phyloP scores from a whole-genome alignment of 2,113 vertebrate genomes.

The Carettochelys insculpta region DNA sequence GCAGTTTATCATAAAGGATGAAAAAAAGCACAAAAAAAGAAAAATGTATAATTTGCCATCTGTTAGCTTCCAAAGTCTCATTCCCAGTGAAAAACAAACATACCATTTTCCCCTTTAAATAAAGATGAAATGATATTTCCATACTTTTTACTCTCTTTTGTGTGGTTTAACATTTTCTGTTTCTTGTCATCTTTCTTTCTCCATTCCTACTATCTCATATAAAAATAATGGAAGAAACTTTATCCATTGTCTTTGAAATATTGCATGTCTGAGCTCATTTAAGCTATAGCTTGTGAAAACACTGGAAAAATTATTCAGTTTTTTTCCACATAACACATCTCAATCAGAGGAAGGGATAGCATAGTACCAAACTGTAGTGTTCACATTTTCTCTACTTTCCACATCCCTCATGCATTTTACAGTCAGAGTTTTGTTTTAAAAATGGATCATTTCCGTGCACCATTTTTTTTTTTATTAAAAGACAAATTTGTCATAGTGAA shows the following conservation, averaged over 20 bases:
- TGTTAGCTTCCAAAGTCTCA: neutral
- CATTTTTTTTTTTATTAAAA: neutral
- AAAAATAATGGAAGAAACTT: neutral
- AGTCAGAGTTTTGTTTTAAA: neutral
- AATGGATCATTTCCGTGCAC: fast-evolving
- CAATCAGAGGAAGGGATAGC: neutral
- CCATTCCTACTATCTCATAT: neutral
- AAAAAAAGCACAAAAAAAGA: neutral
- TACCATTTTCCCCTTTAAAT: neutral
- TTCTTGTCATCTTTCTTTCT: neutral
- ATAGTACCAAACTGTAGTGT: neutral
- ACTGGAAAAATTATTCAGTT: neutral
- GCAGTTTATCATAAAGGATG: neutral
- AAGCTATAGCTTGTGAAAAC: neutral
- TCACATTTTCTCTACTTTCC: neutral
- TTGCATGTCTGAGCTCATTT: neutral
- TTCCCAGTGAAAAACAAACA: neutral
- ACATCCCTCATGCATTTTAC: neutral
- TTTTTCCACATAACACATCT: neutral
- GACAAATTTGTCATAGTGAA: neutral
- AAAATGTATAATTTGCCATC: neutral
- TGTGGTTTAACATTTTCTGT: neutral
- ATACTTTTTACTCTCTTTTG: neutral
- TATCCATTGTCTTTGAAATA: neutral
- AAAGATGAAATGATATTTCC: neutral